A percentile compares a stretch with the other conserved stretches of the same genome.
These are phyloP conservation scores for Oreotrochilus melanogaster DNA, from an alignment of 2,113 vertebrate genomes.

Conservation along the genomic window DNA sequence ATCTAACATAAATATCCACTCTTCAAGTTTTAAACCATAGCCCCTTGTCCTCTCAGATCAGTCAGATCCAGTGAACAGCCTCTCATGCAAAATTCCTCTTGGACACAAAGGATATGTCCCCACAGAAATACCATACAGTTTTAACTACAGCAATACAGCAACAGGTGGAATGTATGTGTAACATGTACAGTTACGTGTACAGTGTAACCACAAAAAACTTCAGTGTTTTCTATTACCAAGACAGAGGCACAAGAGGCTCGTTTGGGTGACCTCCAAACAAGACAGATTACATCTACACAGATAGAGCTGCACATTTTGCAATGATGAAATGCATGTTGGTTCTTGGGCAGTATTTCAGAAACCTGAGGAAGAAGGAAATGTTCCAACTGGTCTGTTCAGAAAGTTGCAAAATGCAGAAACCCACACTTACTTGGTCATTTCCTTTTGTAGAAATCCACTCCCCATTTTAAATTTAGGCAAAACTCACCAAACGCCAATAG, in stretches of 20 bases:
- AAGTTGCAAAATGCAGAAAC: conserved; percentile 42
- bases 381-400: not conserved
- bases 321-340: not conserved
- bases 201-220: not conserved
- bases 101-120: not conserved
- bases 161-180: fast-evolving
- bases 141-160: not conserved
- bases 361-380: not conserved
- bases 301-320: not conserved
- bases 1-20: no score
- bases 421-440: not conserved
- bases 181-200: not conserved
- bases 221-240: not conserved
- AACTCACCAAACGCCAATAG: not conserved
- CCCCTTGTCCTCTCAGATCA: no score
- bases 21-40: no score
- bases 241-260: not conserved
- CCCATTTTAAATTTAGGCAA: not conserved
- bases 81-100: not conserved
- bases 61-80: not conserved
- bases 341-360: not conserved
- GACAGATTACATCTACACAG: not conserved
- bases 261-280: not conserved
- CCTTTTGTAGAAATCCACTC: not conserved
- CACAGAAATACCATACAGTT: not conserved